Evolutionary conservation across 2,113 vertebrate species (phyloP).

Genomic region (Xenopus laevis): DNA sequence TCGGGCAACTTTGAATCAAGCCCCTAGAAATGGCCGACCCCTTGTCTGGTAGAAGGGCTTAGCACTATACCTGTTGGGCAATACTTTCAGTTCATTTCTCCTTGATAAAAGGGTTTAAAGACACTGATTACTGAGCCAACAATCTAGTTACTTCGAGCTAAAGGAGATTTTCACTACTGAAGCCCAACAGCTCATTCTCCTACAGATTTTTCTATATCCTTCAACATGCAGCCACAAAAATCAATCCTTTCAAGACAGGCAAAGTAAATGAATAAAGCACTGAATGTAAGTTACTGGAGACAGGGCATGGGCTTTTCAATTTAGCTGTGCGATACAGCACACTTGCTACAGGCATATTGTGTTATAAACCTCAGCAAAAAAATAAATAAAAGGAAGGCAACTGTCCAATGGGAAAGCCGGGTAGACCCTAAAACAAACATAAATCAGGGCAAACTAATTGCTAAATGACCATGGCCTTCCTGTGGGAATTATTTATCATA

Average conservation of each 20-base stretch:
- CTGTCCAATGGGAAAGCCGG: background rate
- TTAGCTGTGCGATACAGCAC: background rate
- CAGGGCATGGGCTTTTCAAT: conserved; percentile 14
- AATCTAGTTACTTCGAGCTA: too few species aligned
- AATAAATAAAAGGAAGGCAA: background rate
- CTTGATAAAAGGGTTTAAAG: too few species aligned
- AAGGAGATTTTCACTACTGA: background rate
- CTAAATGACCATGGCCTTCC: conserved; percentile 53
- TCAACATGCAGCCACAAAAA: conserved; percentile 25
- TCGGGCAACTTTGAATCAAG: too few species aligned
- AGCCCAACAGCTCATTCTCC: background rate
- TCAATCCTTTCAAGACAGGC: conserved; percentile 27
- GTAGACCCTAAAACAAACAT: conserved; percentile 36
- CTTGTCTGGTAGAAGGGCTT: too few species aligned
- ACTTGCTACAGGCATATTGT: conserved; percentile 4
- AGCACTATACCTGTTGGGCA: too few species aligned
- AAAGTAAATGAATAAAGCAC: conserved; percentile 21
- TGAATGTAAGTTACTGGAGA: conserved; percentile 1
- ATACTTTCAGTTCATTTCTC: too few species aligned
- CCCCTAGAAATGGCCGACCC: too few species aligned
- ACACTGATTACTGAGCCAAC: too few species aligned
- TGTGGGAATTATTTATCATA: conserved; percentile 54
- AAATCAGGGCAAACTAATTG: conserved; percentile 56
- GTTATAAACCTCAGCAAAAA: background rate
- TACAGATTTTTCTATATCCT: conserved; percentile 15